Conservation (phyloP, 2,888 invertebrate species). For the Drosophila mimica region DNA sequence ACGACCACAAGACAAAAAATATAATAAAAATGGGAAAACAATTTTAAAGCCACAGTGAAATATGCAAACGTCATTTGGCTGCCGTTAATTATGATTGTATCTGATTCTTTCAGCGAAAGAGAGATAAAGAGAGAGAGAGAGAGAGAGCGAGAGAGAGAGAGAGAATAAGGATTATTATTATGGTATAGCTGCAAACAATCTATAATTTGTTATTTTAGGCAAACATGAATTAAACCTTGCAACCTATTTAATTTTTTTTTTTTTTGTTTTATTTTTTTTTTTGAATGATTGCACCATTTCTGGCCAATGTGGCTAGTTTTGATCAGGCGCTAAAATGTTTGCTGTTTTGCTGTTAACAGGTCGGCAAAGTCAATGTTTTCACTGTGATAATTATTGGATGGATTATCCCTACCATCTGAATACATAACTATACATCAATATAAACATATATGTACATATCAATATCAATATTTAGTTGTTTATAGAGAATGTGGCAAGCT, state of each 20-base stretch:
- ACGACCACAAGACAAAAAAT: neutral
- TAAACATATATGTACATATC: too few species aligned
- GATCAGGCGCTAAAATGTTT: neutral
- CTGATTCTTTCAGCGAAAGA: slow-evolving; percentile 6
- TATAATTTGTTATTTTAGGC: neutral
- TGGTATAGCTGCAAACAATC: neutral
- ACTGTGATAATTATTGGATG: slow-evolving; percentile 1
- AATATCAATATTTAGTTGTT: neutral
- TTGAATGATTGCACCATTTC: neutral
- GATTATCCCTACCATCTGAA: slow-evolving; percentile 10
- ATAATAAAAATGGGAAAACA: slow-evolving; percentile 3
- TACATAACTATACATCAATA: neutral
- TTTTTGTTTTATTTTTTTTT: neutral
- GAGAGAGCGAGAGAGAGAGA: neutral
- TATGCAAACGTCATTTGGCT: slow-evolving; percentile 65
- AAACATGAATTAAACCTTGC: neutral
- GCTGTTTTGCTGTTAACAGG: neutral
- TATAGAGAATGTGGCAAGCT: neutral
- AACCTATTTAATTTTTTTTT: neutral
- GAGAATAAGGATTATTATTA: slow-evolving; percentile 1
- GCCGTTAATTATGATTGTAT: slow-evolving; percentile 52
- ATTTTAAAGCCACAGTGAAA: slow-evolving; percentile 34
- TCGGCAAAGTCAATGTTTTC: slow-evolving; percentile 14
- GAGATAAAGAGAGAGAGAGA: neutral
- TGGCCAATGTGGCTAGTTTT: neutral